Evolutionary conservation across 2,888 invertebrate genomes (phyloP), one percentile per base, ranked within the genome.

Genomic region (Euplexia lucipara): DNA sequence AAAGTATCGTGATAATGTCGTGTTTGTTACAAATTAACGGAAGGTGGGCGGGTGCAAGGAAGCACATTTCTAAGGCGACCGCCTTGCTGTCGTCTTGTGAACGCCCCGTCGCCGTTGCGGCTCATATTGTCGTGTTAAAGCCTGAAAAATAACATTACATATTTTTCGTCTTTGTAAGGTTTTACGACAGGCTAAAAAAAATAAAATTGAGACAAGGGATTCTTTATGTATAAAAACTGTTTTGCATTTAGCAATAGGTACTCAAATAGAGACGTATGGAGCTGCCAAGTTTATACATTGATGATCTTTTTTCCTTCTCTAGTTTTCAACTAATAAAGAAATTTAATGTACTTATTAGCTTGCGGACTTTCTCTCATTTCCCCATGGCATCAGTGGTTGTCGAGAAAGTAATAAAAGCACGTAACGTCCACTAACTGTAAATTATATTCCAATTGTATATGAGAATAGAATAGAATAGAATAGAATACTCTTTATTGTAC

Each of bases 1-100:
- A 76, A 70, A 54, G 49, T 62, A 76, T 76, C 42, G 53, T 52
- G 44, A 53, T 76, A 51, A 76, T 37, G 52, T 63, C 63, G 62
- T 70, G 62, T 75, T 76, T 69, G 70, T 75, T 51, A 61, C 57
- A 73, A 75, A 74, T 73, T 76, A 78, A 26, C 39, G 45, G 51
- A 67, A 62, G 61, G 69, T 73, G 58, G 66, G 75, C 56, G 78
- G 57, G 45, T 65, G 41, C 32, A 57, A 73, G 58, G 74, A 73
- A 71, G 35, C 47, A 73, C 58, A 67, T 67, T 73, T 62, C 61
- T 48, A 59, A 74, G 53, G 14, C 45, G 44, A 53, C 54, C 75
- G 56, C 66, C 57, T 58, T 34, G 41, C 49, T 64, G 73, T 59
- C 62, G 47, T 63, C 16, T 35, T 47, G 44, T 30, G 9, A 52